These are phyloP conservation scores for Mesochorus sp. DNA, from an alignment of 2,888 invertebrate species.

Conservation along the genomic window DNA sequence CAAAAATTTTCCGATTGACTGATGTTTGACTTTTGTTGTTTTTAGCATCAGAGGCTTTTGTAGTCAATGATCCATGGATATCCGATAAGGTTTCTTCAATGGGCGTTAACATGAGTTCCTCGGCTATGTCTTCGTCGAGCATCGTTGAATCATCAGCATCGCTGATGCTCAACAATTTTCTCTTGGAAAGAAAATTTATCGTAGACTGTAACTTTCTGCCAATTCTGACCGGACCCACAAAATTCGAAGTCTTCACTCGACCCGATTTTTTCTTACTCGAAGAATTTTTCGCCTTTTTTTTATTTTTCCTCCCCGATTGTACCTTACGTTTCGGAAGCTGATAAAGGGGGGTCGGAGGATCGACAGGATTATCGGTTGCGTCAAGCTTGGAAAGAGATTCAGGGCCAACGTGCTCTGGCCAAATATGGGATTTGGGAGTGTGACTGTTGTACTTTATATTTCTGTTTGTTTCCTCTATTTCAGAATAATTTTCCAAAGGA, in stretches of 20 bases:
- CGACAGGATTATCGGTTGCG: not conserved
- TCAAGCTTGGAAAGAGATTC: conserved; percentile 25
- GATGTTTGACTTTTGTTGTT: not conserved
- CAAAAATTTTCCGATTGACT: conserved; percentile 13
- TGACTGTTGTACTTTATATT: conserved; percentile 1
- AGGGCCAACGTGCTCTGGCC: conserved; percentile 53
- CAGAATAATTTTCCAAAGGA: not conserved
- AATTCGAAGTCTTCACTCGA: not conserved
- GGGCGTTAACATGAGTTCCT: conserved; percentile 20
- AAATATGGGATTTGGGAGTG: conserved; percentile 34
- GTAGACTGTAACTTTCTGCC: conserved; percentile 57
- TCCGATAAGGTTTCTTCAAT: conserved; percentile 13
- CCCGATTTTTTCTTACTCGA: not conserved
- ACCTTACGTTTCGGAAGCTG: conserved; percentile 17
- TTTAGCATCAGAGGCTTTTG: conserved; percentile 11
- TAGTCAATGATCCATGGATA: not conserved
- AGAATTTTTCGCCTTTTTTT: not conserved
- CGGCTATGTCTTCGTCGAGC: conserved; percentile 19
- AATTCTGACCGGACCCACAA: conserved; percentile 18
- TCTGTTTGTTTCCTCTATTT: not conserved
- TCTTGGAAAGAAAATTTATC: not conserved
- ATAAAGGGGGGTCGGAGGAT: conserved; percentile 41
- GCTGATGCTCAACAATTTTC: conserved; percentile 27
- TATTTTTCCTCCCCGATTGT: conserved; percentile 1
- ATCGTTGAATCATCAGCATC: not conserved